Base-by-base conservation (phyloP, 1,140 invertebrate species). In the Tyrophagus putrescentiae region DNA sequence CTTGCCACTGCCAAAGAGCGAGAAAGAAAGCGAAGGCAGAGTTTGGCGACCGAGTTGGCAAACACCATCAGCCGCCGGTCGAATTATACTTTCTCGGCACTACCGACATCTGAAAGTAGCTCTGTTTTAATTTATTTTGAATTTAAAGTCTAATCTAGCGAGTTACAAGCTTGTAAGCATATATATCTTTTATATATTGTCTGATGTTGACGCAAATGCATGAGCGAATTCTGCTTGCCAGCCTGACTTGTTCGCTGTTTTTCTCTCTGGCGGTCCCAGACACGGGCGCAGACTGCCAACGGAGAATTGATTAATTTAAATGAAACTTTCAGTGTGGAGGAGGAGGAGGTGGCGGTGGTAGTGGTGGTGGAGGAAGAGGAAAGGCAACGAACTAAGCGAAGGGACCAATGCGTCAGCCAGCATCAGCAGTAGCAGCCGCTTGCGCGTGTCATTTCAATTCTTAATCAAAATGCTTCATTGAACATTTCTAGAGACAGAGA, bases 381-480 rank as follows among this genome's bases (percentile, higher is more conserved):
- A n/a, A n/a, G 7, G 21, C 45, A 48, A 21, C 23, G 18, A 6
- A 7, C 45, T 13, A 48, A 48, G 7, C 45, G 21, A 21, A 48
- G 7, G 45, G 7, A 48, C 13, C 13, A 39, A 39, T 39, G 36
- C 13, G 36, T 39, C 13, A 39, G 36, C 36, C 13, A 39, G 13
- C n/a, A n/a, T n/a, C n/a, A n/a, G n/a, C n/a, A n/a, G n/a, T n/a
- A n/a, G n/a, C 13, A 39, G 45, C 31, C 7, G 7, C 7, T 48
- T 48, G 45, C 45, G 45, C 45, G 45, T 48, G 45, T 48, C 45
- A 48, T 48, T 48, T 48, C 45, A 48, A 48, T 48, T 48, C 45
- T 48, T 48, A 48, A 48, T 48, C 45, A 48, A 48, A 48, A 48
- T 48, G 45, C 45, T 48, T 48, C 45, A 48, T 48, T 48, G 45